Conservation (phyloP, 35 echinoderm and acorn worm genomes). For the Heliocidaris tuberculata region DNA sequence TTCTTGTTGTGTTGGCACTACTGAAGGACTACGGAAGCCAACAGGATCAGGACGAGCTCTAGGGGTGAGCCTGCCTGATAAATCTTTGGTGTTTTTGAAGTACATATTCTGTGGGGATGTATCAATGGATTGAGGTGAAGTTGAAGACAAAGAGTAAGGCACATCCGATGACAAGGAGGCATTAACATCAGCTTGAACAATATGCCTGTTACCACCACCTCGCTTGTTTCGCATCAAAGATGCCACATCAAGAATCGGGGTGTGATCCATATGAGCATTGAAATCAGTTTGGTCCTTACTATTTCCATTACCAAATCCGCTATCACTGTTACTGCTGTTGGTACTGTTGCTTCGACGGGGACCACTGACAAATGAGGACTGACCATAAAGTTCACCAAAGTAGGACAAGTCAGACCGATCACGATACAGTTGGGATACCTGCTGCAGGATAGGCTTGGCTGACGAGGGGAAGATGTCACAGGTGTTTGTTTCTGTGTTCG, state of each 20-base stretch:
- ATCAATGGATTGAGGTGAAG: conserved; percentile 51
- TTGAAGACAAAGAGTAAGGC: conserved; percentile 69
- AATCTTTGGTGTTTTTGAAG: background rate
- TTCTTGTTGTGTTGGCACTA: conserved; percentile 3
- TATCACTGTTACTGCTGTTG: conserved; percentile 97
- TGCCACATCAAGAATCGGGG: conserved; percentile 80
- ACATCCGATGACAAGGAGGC: conserved; percentile 61
- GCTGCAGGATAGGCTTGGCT: conserved; percentile 68
- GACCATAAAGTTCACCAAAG: conserved; percentile 81
- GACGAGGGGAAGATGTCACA: conserved; percentile 86
- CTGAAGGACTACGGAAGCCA: conserved; percentile 56
- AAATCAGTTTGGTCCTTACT: conserved; percentile 49
- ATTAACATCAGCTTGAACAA: conserved; percentile 64
- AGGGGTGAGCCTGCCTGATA: conserved; percentile 73
- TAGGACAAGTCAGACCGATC: conserved; percentile 61
- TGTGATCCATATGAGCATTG: conserved; percentile 54
- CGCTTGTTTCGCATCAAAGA: conserved; percentile 74
- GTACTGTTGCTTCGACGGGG: conserved; percentile 77
- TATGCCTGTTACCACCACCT: conserved; percentile 36
- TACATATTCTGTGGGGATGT: conserved; percentile 47
- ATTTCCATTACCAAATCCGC: conserved; percentile 89
- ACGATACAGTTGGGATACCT: conserved; percentile 75
- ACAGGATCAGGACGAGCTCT: conserved; percentile 87
- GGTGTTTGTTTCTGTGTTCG: conserved; percentile 67
- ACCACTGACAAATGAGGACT: conserved; percentile 62